phyloP scores from a whole-genome alignment of 2,888 invertebrate genomes.

The Ophion ventricosus region DNA sequence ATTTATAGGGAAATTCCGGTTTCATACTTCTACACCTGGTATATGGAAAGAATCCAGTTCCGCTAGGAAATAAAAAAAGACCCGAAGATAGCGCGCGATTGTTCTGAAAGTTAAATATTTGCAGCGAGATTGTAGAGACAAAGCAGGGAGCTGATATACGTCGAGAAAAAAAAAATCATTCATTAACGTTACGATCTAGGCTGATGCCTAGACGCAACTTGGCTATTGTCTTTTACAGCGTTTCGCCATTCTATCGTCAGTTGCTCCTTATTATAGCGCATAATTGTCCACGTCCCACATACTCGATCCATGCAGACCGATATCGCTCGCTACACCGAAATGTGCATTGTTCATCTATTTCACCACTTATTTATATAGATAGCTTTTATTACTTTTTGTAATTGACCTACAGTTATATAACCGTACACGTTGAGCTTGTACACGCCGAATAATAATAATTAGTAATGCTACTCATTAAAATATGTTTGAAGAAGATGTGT shows the following conservation, averaged over 20 bases:
- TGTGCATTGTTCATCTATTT: background rate
- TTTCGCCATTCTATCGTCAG: slow-evolving; percentile 13
- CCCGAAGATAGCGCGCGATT: slow-evolving; percentile 6
- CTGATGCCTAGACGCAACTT: slow-evolving; percentile 45
- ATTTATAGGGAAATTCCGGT: too few relatives aligned
- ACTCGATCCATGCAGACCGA: slow-evolving; percentile 31
- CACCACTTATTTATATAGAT: background rate
- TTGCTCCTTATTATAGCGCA: slow-evolving; percentile 32
- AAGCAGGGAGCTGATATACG: background rate
- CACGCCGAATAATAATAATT: background rate
- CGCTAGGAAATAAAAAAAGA: background rate
- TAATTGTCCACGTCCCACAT: slow-evolving; percentile 59
- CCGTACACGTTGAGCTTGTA: background rate
- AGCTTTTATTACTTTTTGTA: background rate
- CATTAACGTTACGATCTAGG: slow-evolving; percentile 43
- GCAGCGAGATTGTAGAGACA: background rate
- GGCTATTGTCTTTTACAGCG: slow-evolving; percentile 38
- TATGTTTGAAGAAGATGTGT: background rate
- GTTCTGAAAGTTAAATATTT: slow-evolving; percentile 12
- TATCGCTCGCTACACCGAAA: background rate
- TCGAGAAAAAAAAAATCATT: background rate
- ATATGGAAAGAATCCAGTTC: slow-evolving; percentile 7
- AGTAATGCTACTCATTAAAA: background rate
- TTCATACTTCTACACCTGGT: too few relatives aligned
- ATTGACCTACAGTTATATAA: slow-evolving; percentile 18